phyloP scores from a whole-genome alignment of 2,888 invertebrate species.

The Nomada lathburiana region DNA sequence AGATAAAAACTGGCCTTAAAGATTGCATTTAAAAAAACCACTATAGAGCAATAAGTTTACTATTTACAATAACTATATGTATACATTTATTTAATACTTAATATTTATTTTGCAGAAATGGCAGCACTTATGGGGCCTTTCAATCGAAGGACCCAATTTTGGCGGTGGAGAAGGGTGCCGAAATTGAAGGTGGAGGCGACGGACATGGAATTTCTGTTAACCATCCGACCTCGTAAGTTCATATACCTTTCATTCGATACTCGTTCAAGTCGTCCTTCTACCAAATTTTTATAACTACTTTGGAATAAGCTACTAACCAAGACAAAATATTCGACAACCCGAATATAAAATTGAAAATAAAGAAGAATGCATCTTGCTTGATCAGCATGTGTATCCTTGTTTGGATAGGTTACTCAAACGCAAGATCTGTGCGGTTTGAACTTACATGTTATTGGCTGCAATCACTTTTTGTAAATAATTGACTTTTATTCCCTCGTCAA shows the following conservation, averaged over 20 bases:
- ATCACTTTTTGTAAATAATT: conserved; percentile 22
- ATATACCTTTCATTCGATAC: conserved; percentile 8
- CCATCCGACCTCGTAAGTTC: conserved; percentile 89
- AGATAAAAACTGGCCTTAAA: too few relatives aligned
- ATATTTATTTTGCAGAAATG: conserved; percentile 71
- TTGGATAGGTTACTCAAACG: neutral
- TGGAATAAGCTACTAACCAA: neutral
- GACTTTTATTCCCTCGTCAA: neutral
- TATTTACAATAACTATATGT: too few relatives aligned
- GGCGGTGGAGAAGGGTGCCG: conserved; percentile 83
- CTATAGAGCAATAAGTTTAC: too few relatives aligned
- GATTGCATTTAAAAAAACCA: too few relatives aligned
- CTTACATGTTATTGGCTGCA: neutral
- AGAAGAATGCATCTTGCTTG: neutral
- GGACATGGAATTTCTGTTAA: conserved; percentile 85
- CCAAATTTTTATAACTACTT: neutral
- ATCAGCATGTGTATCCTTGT: too few relatives aligned
- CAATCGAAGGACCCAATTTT: conserved; percentile 86
- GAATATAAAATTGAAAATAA: neutral
- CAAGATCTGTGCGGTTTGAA: conserved; percentile 33
- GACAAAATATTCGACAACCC: neutral
- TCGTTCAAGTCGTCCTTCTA: neutral
- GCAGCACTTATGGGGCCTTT: conserved; percentile 83
- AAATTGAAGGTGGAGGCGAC: conserved; percentile 79
- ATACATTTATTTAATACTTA: neutral